These are phyloP conservation scores for Romanomermis culicivorax DNA, from an alignment of 2,888 invertebrate species.

Conservation along the genomic window DNA sequence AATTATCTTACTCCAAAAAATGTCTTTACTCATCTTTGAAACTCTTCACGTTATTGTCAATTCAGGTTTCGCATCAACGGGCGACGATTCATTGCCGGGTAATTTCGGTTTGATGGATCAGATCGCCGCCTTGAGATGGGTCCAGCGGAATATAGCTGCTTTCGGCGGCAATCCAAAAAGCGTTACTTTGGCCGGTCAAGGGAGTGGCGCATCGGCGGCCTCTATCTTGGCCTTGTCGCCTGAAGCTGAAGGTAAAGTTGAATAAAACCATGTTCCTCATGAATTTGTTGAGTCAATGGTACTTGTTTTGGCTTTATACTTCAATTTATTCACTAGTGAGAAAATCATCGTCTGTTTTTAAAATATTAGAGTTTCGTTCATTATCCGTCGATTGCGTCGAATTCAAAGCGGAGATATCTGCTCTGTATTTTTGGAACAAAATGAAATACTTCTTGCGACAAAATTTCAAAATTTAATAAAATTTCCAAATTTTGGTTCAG, in stretches of 20 bases:
- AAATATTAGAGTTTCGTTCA: not conserved
- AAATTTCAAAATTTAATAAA: too few species aligned
- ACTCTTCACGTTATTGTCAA: too few species aligned
- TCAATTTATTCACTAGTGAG: not conserved
- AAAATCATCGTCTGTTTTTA: not conserved
- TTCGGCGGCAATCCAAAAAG: slow-evolving; percentile 8
- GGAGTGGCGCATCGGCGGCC: slow-evolving; percentile 24
- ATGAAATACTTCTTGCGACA: too few species aligned
- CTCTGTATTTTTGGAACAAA: too few species aligned
- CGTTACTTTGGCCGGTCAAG: slow-evolving; percentile 21
- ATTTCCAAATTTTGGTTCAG: too few species aligned
- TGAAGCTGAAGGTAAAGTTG: slow-evolving; percentile 18
- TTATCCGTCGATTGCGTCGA: too few species aligned
- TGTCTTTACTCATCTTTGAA: too few species aligned
- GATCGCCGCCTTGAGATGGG: slow-evolving; percentile 23
- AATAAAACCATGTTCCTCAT: not conserved
- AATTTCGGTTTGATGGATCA: slow-evolving; percentile 24
- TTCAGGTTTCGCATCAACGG: slow-evolving; percentile 26
- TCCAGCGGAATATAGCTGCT: slow-evolving; percentile 15
- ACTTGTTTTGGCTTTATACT: too few species aligned
- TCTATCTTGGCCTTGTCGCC: slow-evolving; percentile 25
- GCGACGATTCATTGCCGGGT: slow-evolving; percentile 23
- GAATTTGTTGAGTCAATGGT: too few species aligned
- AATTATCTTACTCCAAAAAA: too few species aligned
- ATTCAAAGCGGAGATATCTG: too few species aligned